Evolutionary conservation across 2,888 invertebrate genomes (phyloP).

Genomic region (Acleris sparsana): DNA sequence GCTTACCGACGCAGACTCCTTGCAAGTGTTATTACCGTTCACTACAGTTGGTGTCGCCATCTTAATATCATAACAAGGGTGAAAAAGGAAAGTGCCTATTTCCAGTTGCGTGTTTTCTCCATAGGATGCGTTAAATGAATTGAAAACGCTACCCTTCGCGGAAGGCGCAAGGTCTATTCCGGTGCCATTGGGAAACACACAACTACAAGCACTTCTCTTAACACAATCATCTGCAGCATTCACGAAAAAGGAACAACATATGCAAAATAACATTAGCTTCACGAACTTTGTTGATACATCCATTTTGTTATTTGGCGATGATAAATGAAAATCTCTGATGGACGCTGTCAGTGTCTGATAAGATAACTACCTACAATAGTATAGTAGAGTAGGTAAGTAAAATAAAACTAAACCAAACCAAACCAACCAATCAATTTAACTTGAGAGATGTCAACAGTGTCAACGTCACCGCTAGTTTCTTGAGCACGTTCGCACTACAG

Average conservation of each 20-base stretch:
- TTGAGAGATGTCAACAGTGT: conserved; percentile 13
- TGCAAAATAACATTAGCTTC: conserved; percentile 44
- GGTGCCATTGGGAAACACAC: conserved; percentile 76
- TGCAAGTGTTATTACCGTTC: conserved; percentile 50
- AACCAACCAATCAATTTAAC: too few relatives aligned
- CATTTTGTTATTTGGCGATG: conserved; percentile 45
- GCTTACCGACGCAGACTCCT: conserved; percentile 61
- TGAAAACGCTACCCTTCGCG: conserved; percentile 56
- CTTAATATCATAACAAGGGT: conserved; percentile 66
- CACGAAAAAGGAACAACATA: conserved; percentile 44
- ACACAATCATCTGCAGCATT: conserved; percentile 61
- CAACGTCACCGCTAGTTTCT: conserved; percentile 1
- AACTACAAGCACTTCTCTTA: conserved; percentile 65
- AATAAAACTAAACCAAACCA: too few relatives aligned
- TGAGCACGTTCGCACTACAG: not conserved
- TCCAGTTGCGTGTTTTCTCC: conserved; percentile 50
- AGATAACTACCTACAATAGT: too few relatives aligned
- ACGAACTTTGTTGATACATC: conserved; percentile 42
- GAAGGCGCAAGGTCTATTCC: conserved; percentile 72
- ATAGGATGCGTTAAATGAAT: conserved; percentile 50
- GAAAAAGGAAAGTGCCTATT: conserved; percentile 67
- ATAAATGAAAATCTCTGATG: conserved; percentile 13
- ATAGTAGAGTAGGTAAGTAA: not conserved
- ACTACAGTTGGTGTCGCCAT: conserved; percentile 43
- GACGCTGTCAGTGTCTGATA: not conserved